Base-by-base conservation (phyloP, 2,797 vertebrate species). In the Falco berigora region DNA sequence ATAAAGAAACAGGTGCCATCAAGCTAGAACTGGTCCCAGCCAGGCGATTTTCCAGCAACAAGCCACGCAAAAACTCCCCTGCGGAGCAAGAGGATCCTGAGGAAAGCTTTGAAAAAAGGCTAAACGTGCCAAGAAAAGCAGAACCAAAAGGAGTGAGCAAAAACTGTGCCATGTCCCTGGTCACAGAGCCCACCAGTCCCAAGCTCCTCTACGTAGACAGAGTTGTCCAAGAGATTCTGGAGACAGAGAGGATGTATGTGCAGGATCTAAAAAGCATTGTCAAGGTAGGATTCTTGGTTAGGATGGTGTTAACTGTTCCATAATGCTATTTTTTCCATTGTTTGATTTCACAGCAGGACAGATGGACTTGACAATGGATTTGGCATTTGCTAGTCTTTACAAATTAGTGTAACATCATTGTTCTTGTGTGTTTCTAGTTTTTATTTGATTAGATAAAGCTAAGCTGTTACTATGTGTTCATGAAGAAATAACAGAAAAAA, bases 201-300 rank as follows among this genome's bases (percentile, higher is more conserved):
- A 99, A 98, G 96, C 98, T 99, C 46, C 98, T 98, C 27, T 99
- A 99, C 0, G 99, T 99, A 92, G 99, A 99, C 95, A 97, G 99
- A 96, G 99, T 99, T 2, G 99, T 99, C 86, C 99, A 99, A 97
- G 99, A 99, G 98, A 99, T 99, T 78, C 97, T 99, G 91, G 99
- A 99, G 96, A 99, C 99, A 0, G 99, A 99, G 95, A 99, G 98
- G 96, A 99, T 99, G 42, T 99, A 99, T 0, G 99, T 99, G 68
- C 98, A 99, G 89, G 99, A 99, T 94, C 98, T 99, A 49, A 98
- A 98, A 93, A 99, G 99, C 98, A 99, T 99, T 58, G 99, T 99
- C 17, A 98, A 99, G 99, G 99, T 99, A 98, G 97, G 98, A 40
- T 38, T 3, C 40, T 55, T 46, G 42, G 20, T 83, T 84, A 78